A percentile compares a stretch with the other conserved stretches of the same genome.
Conservation (phyloP, 2,888 invertebrate genomes). For the Arctia plantaginis region DNA sequence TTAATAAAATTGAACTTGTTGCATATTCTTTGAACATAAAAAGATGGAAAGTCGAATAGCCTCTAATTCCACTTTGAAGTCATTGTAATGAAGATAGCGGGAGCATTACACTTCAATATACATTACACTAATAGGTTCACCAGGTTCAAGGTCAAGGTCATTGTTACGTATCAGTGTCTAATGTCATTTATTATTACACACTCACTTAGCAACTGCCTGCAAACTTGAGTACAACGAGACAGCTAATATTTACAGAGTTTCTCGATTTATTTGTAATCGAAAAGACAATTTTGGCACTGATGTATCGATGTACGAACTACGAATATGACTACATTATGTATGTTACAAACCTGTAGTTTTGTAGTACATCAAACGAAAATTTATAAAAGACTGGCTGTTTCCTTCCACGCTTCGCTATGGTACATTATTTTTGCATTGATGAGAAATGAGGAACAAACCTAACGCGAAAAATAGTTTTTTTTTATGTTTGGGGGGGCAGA, state of each 20-base stretch:
- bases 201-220: not conserved
- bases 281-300: not conserved
- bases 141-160: not conserved
- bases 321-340: not conserved
- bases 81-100: not conserved
- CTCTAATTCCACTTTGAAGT: too few species aligned
- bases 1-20: too few species aligned
- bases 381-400: too few species aligned
- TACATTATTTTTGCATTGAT: too few species aligned
- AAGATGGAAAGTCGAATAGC: too few species aligned
- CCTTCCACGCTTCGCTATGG: too few species aligned
- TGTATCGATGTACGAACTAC: not conserved
- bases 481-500: too few species aligned
- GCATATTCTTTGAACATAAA: too few species aligned
- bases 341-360: not conserved
- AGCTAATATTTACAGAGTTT: not conserved
- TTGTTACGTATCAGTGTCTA: not conserved
- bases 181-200: not conserved
- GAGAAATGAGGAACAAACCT: too few species aligned
- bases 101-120: not conserved
- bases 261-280: not conserved
- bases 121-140: not conserved
- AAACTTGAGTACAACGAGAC: not conserved
- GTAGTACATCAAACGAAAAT: not conserved
- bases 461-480: too few species aligned